Percentiles rank a stretch among this genome's conserved stretches.
These are phyloP conservation scores for Pristis pectinata DNA, from an alignment of 2,797 vertebrate species.

Conservation along the genomic window DNA sequence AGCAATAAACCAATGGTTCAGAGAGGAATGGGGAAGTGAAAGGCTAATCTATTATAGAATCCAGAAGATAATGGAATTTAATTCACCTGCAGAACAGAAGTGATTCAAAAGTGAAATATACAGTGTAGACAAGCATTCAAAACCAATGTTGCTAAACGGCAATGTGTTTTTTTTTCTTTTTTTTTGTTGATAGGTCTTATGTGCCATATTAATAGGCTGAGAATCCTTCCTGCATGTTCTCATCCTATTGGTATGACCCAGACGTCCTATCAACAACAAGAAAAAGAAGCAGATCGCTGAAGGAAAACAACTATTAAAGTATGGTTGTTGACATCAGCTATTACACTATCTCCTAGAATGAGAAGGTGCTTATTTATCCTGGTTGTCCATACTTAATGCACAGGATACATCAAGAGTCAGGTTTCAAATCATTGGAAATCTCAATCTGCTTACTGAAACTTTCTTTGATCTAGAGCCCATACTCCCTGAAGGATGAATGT, in stretches of 20 bases:
- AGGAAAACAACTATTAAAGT: too few species aligned
- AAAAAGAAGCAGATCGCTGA: too few species aligned
- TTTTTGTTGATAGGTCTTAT: not conserved
- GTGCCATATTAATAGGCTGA: not conserved
- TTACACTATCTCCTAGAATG: not conserved
- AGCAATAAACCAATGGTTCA: not conserved
- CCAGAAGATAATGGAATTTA: not conserved
- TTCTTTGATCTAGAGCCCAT: not conserved
- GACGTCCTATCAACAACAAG: too few species aligned
- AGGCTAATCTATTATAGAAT: not conserved
- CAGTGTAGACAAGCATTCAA: not conserved
- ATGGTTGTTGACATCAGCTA: not conserved
- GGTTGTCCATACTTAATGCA: too few species aligned
- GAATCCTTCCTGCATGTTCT: not conserved
- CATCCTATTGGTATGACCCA: too few species aligned
- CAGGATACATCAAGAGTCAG: not conserved
- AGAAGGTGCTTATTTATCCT: not conserved
- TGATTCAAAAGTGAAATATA: not conserved
- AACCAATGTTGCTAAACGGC: not conserved
- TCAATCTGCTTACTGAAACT: not conserved
- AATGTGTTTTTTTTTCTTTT: not conserved
- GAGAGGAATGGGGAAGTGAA: not conserved
- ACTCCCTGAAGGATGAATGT: not conserved
- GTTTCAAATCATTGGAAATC: not conserved
- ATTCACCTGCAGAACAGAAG: not conserved